Evolutionary conservation across 2,113 vertebrate genomes (phyloP), one percentile per base, ranked within the genome.

Genomic region (Stomatorhinus ivindoensis): DNA sequence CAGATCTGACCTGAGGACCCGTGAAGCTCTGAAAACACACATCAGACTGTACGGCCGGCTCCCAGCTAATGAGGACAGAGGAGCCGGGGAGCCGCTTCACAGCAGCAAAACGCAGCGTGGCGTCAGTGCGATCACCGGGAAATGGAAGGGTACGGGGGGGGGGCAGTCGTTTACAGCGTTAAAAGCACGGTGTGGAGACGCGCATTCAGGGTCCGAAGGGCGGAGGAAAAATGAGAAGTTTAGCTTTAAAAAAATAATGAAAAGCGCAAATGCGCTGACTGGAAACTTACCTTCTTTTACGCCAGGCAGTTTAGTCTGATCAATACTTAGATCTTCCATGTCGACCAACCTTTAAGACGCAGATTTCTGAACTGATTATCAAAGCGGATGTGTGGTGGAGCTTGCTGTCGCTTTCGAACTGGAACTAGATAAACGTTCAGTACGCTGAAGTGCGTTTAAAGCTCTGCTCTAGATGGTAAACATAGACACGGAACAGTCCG

Each of bases 221-320:
- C 13, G 27, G 11, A 69, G 55, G n/a, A 15, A 69, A 69, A 69
- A 31, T 31, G 3, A 31, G n/a, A 69, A 69, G 61, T 13, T 27
- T 31, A 4, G 13, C 15, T 76, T 13, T 7, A 19, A 39, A 76
- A 76, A 76, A 69, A 69, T 69, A 4, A 69, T 31, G n/a, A 69
- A 31, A 65, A 65, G 61, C 69, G 15, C 15, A 76, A 76, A 76
- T 15, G 35, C 73, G 24, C 53, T 61, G 13, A 24, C 24, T 89
- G 44, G 7, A 89, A 87, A 51, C 88, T 88, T 76, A 88, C 61
- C 61, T 76, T 80, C 88, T 51, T 88, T 80, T 19, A 88, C 61
- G 48, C 88, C 69, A 88, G 88, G 69, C 47, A 88, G 35, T 65
- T 65, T 87, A 21, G 39, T 87, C 87, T 87, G 87, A 61, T 87